Evolutionary conservation across 2,888 invertebrate genomes (phyloP).

Genomic region (Cataglyphis livida): DNA sequence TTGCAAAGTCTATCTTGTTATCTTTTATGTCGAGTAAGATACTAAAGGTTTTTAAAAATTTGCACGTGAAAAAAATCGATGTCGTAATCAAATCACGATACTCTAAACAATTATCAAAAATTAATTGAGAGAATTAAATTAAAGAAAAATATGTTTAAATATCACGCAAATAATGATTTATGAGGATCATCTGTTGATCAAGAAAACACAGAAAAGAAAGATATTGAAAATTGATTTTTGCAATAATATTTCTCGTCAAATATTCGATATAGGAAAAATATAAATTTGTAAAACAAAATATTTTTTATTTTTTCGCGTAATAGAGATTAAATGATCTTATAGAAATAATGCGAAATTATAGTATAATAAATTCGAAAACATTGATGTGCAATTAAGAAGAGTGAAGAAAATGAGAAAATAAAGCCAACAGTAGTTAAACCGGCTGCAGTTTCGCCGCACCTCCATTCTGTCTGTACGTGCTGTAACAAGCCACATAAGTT

Average conservation of each 20-base stretch:
- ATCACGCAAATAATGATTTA: neutral
- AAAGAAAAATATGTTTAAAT: neutral
- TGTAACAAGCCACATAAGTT: constrained; percentile 23
- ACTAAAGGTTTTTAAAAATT: neutral
- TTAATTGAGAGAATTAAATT: neutral
- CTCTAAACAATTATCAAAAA: neutral
- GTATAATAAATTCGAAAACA: constrained; percentile 2
- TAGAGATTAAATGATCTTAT: neutral
- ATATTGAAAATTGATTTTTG: neutral
- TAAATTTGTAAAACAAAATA: neutral
- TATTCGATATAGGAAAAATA: neutral
- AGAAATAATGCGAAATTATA: neutral
- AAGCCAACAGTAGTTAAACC: neutral
- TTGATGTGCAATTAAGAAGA: constrained; percentile 8
- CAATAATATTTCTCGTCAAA: neutral
- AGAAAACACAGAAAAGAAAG: neutral
- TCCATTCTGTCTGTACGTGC: constrained; percentile 13
- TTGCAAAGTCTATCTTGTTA: neutral
- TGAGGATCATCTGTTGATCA: neutral
- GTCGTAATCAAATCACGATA: neutral
- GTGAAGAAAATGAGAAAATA: constrained; percentile 15
- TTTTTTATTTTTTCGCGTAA: neutral
- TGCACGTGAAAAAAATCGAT: neutral
- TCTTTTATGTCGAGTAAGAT: neutral
- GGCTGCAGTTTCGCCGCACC: constrained; percentile 4